Conservation (phyloP, 2,888 invertebrate species). For the Athetis lepigone region DNA sequence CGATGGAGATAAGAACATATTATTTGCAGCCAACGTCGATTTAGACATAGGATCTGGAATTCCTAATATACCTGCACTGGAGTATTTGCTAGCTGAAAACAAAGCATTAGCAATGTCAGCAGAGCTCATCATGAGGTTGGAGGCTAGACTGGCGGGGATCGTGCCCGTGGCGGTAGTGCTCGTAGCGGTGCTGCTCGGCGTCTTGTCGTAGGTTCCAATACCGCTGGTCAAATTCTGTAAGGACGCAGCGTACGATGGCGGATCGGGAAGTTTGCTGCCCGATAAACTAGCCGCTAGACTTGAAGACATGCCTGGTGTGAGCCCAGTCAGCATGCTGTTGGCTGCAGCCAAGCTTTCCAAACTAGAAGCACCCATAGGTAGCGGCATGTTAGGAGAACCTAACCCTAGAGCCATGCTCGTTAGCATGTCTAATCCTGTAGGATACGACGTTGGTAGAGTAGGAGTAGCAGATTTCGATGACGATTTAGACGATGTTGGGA, state of each 20-base stretch:
- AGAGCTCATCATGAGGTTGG: constrained; percentile 91
- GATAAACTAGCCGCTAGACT: constrained; percentile 85
- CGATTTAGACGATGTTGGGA: constrained; percentile 91
- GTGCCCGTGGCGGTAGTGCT: constrained; percentile 85
- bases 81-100: constrained; percentile 92
- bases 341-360: constrained; percentile 88
- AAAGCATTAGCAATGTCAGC: constrained; percentile 92
- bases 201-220: constrained; percentile 84
- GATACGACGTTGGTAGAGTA: constrained; percentile 87
- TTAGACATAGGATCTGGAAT: constrained; percentile 95
- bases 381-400: constrained; percentile 83
- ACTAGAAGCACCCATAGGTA: constrained; percentile 83
- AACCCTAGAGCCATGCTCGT: constrained; percentile 89
- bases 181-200: constrained; percentile 87
- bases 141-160: constrained; percentile 89
- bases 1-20: constrained; percentile 94
- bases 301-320: constrained; percentile 83
- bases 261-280: constrained; percentile 84
- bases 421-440: constrained; percentile 87
- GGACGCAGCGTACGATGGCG: constrained; percentile 87
- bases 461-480: constrained; percentile 90
- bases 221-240: constrained; percentile 84
- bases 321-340: constrained; percentile 86
- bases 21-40: constrained; percentile 94
- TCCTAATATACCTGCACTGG: constrained; percentile 91